Conservation (phyloP, 2,888 invertebrate species). For the Rhodophaea formosa region DNA sequence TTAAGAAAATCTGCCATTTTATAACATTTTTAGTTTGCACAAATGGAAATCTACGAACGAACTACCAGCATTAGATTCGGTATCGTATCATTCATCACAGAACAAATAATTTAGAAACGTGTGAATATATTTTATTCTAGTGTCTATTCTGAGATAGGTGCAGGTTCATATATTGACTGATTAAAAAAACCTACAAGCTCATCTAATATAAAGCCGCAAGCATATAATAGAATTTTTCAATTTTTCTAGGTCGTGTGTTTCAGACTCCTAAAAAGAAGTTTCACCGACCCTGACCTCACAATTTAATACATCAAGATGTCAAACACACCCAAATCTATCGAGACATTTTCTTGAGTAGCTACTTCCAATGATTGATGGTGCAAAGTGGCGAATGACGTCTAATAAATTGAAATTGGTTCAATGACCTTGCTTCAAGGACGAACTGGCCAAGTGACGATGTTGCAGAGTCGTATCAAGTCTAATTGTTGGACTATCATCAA, state of each 20-base stretch:
- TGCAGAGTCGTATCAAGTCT: neutral
- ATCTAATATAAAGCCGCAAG: no score
- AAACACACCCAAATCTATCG: conserved; percentile 4
- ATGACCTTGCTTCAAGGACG: neutral
- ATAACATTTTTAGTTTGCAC: no score
- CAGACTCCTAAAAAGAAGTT: neutral
- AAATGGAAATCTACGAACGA: no score
- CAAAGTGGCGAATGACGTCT: neutral
- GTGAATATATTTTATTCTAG: no score
- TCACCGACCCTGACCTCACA: neutral
- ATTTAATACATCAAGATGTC: neutral
- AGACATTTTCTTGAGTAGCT: conserved; percentile 1
- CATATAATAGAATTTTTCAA: no score
- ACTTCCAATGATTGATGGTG: conserved; percentile 5
- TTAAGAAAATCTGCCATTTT: no score
- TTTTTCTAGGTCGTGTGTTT: neutral
- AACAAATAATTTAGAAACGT: no score
- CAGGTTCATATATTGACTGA: no score
- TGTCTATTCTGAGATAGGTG: no score
- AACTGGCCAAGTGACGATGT: neutral
- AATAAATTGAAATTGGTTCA: conserved; percentile 10
- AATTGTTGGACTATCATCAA: neutral
- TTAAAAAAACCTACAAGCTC: no score
- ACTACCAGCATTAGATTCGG: no score
- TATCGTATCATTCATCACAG: no score